Evolutionary conservation across 2,888 invertebrate species (phyloP).

Genomic region (Notodonta ziczac): DNA sequence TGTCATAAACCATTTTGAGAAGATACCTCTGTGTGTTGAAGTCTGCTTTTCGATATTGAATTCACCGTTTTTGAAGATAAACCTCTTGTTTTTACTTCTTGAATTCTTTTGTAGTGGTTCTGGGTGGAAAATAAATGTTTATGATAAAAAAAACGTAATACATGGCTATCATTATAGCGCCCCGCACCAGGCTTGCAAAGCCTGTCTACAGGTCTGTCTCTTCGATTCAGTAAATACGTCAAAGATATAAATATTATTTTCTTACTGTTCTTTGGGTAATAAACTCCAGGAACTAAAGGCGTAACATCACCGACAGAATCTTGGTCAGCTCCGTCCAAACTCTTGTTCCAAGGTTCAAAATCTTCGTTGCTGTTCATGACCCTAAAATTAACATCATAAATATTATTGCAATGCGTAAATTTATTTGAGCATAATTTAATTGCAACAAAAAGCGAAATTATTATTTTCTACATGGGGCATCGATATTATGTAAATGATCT

Average conservation of each 20-base stretch:
- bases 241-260: constrained; percentile 8
- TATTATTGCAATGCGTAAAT: not conserved
- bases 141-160: not conserved
- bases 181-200: too few relatives aligned
- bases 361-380: constrained; percentile 5
- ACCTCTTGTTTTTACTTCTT: constrained; percentile 67
- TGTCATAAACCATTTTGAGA: constrained; percentile 92
- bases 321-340: not conserved
- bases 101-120: constrained; percentile 37
- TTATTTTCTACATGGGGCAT: too few relatives aligned
- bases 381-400: not conserved
- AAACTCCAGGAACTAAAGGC: constrained; percentile 60
- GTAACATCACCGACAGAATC: constrained; percentile 24
- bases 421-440: too few relatives aligned
- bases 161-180: not conserved
- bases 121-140: constrained; percentile 29
- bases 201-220: too few relatives aligned
- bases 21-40: constrained; percentile 83
- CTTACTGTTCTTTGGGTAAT: constrained; percentile 65
- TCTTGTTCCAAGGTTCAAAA: not conserved
- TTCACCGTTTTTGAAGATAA: constrained; percentile 94
- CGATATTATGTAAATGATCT: too few relatives aligned
- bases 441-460: too few relatives aligned
- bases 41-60: constrained; percentile 92
- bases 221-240: too few relatives aligned